Base-by-base conservation (phyloP, 2,888 invertebrate species). In the Sturmia bella region DNA sequence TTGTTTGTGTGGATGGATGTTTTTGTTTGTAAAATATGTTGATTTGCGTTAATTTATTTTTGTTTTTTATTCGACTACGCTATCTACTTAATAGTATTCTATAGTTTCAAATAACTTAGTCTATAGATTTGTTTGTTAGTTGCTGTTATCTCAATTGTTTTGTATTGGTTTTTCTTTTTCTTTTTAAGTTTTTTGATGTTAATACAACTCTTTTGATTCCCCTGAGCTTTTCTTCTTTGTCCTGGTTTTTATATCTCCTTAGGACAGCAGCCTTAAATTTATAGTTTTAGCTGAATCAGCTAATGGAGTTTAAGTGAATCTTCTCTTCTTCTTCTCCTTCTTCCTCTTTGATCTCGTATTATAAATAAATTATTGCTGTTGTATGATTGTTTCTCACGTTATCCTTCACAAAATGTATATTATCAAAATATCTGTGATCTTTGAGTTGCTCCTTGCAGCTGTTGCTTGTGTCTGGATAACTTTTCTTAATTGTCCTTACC, bases 221-320 rank as follows among this genome's bases (percentile, higher is more conserved):
- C 80, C 83, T 83, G 83, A 80, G 83, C 80, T 80, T 63, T 80
- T 70, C 59, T 74, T 79, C 43, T 78, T 76, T 48, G 50, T 56
- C 57, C 43, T 80, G 79, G 66, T 32, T 66, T 61, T 48, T n/a
- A n/a, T n/a, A n/a, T n/a, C 15, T 13, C 32, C 6, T 48, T 37
- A 43, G 66, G 48, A 37, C 69, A 82, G 74, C 78, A 82, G 82
- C 78, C 82, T 82, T 78, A 59, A 52, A 63, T 73, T 77, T 56
- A 24, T 56, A 57, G 56, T 50, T 52, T 56, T 21, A 48, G 27
- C 59, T 76, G 45, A 74, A 41, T 50, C 24, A 66, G 80, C 76
- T 76, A 54, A 61, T 52, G 59, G 27, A 70, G 64, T 75, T 78
- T 73, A 39, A 17, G n/a, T 48, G 37, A 54, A 54, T 24, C 12